phyloP scores from a whole-genome alignment of 2,888 invertebrate species.

The Papilio elwesi region DNA sequence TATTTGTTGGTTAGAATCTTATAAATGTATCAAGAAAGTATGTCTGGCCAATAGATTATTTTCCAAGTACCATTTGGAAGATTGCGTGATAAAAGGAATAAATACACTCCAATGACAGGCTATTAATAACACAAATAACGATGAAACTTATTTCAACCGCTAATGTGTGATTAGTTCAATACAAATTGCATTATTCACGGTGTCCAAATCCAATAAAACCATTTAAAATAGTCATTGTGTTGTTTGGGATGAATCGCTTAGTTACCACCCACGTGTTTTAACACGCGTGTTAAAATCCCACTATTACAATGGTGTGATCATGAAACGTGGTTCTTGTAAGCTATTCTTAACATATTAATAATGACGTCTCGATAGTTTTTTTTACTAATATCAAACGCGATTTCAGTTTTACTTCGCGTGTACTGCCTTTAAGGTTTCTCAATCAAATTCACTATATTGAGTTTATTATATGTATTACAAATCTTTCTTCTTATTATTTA shows the following conservation, averaged over 20 bases:
- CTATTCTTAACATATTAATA: slow-evolving; percentile 31
- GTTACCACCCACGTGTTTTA: slow-evolving; percentile 44
- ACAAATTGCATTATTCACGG: slow-evolving; percentile 51
- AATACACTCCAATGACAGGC: slow-evolving; percentile 21
- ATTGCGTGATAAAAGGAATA: slow-evolving; percentile 13
- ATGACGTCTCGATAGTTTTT: slow-evolving; percentile 9
- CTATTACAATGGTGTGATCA: slow-evolving; percentile 35
- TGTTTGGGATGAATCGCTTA: slow-evolving; percentile 37
- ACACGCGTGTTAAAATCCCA: slow-evolving; percentile 39
- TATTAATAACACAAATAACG: slow-evolving; percentile 36
- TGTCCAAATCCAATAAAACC: slow-evolving; percentile 59
- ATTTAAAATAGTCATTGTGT: slow-evolving; percentile 45
- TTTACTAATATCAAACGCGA: not conserved
- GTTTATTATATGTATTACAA: no score
- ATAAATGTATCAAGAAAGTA: no score
- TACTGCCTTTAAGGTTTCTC: not conserved
- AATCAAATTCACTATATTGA: not conserved
- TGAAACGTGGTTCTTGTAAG: slow-evolving; percentile 8
- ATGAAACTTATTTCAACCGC: slow-evolving; percentile 34
- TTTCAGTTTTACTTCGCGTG: not conserved
- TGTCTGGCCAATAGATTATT: not conserved
- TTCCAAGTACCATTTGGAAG: slow-evolving; percentile 6
- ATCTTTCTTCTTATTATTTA: no score
- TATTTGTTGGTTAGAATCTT: no score
- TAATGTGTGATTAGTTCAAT: slow-evolving; percentile 52